A percentile compares a stretch with the other conserved stretches of the same genome.
phyloP scores from a whole-genome alignment of 2,888 invertebrate species.

The Schrankia costaestrigalis region DNA sequence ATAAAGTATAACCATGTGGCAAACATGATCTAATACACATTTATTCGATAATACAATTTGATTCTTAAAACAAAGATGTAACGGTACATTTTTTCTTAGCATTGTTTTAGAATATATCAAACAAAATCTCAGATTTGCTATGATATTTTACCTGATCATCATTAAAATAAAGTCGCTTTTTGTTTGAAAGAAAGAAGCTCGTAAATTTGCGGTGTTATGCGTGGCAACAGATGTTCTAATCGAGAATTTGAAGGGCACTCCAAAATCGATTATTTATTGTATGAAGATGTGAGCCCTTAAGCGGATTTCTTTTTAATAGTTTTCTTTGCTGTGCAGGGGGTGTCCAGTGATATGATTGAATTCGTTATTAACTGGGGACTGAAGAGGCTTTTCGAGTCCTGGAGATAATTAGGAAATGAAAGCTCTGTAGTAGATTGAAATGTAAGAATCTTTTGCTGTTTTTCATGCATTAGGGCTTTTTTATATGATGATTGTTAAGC shows the following conservation, averaged over 20 bases:
- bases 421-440: too few species aligned
- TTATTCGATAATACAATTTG: background rate
- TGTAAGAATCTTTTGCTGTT: too few species aligned
- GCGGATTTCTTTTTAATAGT: constrained; percentile 74
- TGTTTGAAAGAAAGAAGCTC: background rate
- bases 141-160: constrained; percentile 1
- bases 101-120: constrained; percentile 7
- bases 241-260: constrained; percentile 67
- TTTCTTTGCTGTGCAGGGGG: constrained; percentile 41
- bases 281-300: constrained; percentile 54
- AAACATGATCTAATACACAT: constrained; percentile 16
- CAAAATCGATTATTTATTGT: constrained; percentile 72
- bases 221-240: constrained; percentile 69
- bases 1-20: constrained; percentile 44
- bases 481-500: too few species aligned
- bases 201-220: constrained; percentile 30
- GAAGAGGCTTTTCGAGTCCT: constrained; percentile 4
- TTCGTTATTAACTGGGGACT: constrained; percentile 15
- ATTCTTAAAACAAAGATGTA: constrained; percentile 11
- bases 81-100: constrained; percentile 24
- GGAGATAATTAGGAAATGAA: constrained; percentile 1
- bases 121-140: constrained; percentile 6
- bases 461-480: too few species aligned
- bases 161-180: constrained; percentile 16
- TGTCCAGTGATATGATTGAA: constrained; percentile 37